Percentiles rank a stretch among this genome's conserved stretches.
phyloP scores from a whole-genome alignment of 2,113 vertebrate species.

The Tympanuchus pallidicinctus region DNA sequence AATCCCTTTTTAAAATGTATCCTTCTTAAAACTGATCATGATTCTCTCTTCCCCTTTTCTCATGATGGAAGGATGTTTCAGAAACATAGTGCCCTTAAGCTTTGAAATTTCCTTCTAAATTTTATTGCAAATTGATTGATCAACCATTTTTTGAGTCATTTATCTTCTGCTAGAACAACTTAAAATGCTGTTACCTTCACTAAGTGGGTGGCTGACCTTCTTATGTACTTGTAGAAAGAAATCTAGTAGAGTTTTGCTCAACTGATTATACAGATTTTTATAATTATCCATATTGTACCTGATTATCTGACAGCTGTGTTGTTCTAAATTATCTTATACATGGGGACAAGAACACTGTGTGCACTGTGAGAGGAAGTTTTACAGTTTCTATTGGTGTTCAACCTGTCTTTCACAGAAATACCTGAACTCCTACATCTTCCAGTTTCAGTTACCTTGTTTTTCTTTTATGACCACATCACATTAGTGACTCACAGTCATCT shows the following conservation, averaged over 20 bases:
- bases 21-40: background rate
- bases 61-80: background rate
- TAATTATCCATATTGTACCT: background rate
- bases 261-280: background rate
- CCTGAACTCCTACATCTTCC: background rate
- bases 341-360: background rate
- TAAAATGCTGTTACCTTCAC: background rate
- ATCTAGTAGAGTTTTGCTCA: background rate
- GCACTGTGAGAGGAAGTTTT: background rate
- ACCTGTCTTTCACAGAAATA: background rate
- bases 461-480: background rate
- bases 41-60: background rate
- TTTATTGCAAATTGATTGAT: background rate
- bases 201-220: background rate
- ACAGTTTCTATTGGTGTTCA: background rate
- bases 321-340: background rate
- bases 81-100: background rate
- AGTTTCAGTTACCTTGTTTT: background rate
- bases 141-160: background rate
- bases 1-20: conserved; percentile 7
- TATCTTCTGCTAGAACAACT: background rate
- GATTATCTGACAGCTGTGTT: background rate
- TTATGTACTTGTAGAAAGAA: background rate
- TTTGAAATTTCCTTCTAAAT: background rate
- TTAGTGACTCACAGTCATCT: conserved; percentile 32